These are phyloP conservation scores for Porites lobata DNA, from an alignment of 92 coral and sea anemone genomes.

Conservation along the genomic window DNA sequence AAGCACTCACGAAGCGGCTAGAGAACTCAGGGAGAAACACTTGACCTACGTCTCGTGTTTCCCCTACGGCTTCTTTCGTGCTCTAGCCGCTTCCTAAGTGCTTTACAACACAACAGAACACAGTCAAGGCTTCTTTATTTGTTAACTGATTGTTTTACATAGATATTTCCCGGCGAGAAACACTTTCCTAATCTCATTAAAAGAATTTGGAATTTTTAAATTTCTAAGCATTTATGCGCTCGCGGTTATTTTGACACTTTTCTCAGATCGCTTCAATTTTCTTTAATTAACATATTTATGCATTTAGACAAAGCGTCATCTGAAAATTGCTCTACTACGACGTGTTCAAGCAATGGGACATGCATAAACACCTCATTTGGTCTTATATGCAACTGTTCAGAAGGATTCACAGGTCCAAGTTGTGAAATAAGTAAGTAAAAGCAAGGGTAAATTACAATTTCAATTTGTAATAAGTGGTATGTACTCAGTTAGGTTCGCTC, in stretches of 20 bases:
- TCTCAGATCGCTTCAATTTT: not conserved
- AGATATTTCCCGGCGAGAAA: not conserved
- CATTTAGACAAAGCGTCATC: not conserved
- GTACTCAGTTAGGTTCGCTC: too few relatives aligned
- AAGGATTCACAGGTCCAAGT: slow-evolving; percentile 16
- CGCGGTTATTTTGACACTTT: too few relatives aligned
- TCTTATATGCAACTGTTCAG: slow-evolving; percentile 15
- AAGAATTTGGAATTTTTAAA: not conserved
- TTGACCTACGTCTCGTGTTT: too few relatives aligned
- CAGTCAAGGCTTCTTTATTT: too few relatives aligned
- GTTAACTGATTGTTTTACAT: too few relatives aligned
- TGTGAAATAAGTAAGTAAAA: slow-evolving; percentile 18
- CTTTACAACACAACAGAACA: too few relatives aligned
- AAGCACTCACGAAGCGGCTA: not conserved
- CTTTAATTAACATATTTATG: not conserved
- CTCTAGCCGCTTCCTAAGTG: not conserved
- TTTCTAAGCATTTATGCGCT: not conserved
- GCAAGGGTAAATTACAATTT: too few relatives aligned
- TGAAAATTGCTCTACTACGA: not conserved
- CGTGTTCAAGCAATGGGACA: slow-evolving; percentile 10
- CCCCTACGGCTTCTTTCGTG: too few relatives aligned
- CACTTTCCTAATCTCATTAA: not conserved
- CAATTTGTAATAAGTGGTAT: too few relatives aligned
- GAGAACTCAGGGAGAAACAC: not conserved
- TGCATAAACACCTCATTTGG: slow-evolving; percentile 3